Percentiles rank a stretch among this genome's conserved stretches.
Evolutionary conservation across 2,113 vertebrate species (phyloP).

Genomic region (Ornithorhynchus anatinus): DNA sequence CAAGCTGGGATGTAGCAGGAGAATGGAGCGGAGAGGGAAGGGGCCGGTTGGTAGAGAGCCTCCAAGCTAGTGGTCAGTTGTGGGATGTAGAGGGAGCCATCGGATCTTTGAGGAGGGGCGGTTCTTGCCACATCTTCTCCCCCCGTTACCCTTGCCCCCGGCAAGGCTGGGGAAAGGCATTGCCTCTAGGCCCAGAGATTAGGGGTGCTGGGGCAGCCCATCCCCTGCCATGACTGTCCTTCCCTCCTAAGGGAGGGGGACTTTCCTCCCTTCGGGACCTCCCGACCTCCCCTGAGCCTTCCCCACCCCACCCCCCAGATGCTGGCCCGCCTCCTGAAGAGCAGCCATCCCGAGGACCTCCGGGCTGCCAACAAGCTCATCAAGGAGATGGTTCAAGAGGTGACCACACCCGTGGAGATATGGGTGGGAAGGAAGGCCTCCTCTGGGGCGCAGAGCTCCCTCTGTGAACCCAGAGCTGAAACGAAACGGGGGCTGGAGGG

Average conservation of each 20-base stretch:
- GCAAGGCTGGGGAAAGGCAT: no score
- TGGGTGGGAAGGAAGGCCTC: background rate
- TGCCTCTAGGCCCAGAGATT: background rate
- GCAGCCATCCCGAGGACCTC: slow-evolving; percentile 93
- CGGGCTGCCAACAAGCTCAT: slow-evolving; percentile 97
- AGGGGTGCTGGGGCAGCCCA: background rate
- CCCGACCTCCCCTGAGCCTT: background rate
- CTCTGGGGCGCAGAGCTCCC: background rate
- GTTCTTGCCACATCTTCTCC: background rate
- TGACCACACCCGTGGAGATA: no score
- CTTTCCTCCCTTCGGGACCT: no score
- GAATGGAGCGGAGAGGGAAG: no score
- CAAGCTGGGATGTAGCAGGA: no score
- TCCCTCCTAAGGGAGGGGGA: background rate
- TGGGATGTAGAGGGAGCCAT: no score
- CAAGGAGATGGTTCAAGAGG: slow-evolving; percentile 99
- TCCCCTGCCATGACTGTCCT: background rate
- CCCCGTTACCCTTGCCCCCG: slow-evolving; percentile 29
- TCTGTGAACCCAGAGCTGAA: rapidly evolving
- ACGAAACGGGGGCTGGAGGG: background rate
- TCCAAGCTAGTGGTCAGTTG: no score
- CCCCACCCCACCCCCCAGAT: slow-evolving; percentile 65
- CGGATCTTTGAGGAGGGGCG: background rate
- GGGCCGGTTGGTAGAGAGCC: no score
- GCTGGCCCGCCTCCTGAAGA: slow-evolving; percentile 92